A percentile compares a stretch with the other conserved stretches of the same genome.
Conservation (phyloP, 2,113 vertebrate genomes). For the Muntiacus reevesi region DNA sequence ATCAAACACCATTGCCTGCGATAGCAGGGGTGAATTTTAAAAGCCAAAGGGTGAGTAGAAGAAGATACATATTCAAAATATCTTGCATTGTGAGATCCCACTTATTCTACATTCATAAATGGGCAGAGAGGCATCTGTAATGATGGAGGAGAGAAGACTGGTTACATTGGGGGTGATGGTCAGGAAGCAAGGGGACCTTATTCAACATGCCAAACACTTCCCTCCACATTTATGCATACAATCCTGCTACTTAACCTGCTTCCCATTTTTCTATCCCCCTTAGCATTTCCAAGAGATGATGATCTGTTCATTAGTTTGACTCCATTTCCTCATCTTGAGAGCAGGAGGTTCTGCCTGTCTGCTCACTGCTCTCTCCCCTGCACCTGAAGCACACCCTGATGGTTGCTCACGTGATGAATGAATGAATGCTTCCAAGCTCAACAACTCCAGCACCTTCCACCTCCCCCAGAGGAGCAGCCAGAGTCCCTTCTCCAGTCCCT, state of each 20-base stretch:
- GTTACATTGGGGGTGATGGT: rapidly evolving
- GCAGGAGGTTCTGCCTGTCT: background rate
- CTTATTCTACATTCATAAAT: background rate
- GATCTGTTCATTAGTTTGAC: background rate
- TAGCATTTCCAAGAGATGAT: background rate
- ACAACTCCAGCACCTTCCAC: background rate
- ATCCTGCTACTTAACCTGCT: no score
- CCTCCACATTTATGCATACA: rapidly evolving
- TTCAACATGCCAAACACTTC: background rate
- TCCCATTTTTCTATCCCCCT: no score
- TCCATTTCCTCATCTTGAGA: background rate
- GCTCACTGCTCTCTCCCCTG: no score
- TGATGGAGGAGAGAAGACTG: background rate
- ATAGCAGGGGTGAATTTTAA: background rate
- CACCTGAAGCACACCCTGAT: rapidly evolving
- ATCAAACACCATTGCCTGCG: rapidly evolving
- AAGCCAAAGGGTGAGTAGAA: background rate
- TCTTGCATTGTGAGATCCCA: no score
- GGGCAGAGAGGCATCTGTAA: background rate
- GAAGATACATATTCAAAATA: background rate
- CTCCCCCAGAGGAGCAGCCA: background rate
- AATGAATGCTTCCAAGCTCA: background rate
- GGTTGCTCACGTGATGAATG: background rate
- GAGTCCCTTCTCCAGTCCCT: background rate
- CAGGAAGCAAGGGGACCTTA: background rate